Base-by-base conservation (phyloP, 2,113 vertebrate genomes). In the Narcine bancroftii region DNA sequence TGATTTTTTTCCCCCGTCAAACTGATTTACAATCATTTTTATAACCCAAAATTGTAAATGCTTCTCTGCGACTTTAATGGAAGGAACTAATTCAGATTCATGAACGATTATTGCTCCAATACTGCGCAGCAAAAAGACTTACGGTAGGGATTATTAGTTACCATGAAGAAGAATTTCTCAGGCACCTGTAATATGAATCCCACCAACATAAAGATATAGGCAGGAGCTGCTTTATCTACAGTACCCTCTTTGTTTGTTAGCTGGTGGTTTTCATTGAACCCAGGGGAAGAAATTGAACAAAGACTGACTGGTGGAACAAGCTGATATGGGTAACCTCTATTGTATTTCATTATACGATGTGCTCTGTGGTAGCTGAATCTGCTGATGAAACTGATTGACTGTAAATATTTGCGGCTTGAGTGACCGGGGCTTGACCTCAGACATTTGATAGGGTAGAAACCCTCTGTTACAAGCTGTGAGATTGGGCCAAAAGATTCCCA, bases 401-500 rank as follows among this genome's bases (percentile, higher is more conserved):
- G 89, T 91, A 91, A 91, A 91, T 91, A 91, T 91, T 91, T 91
- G 89, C 89, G 13, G 63, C 71, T 91, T 91, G 89, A 71, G 89
- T 91, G 89, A 91, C 89, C 89, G 71, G 89, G 89, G 89, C 89
- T 91, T 91, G 89, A 91, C 89, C 89, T 91, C 89, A 91, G 89
- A 91, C 89, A 91, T 91, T 91, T 39, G 63, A 91, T 91, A 91
- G 89, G 69, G 89, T 91, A 91, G 89, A 91, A 91, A 91, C 13
- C 45, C 91, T 94, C 94, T 94, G 85, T 95, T 91, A 92, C 93
- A n/a, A 72, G 94, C 77, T 94, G 93, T 92, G 93, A 94, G 91
- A 77, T 33, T 2, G 6, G 92, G 89, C 93, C 95, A 94, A 95
- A 93, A 95, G 94, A 94, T 94, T 95, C 93, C 39, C 0, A 93